phyloP scores from a whole-genome alignment of 2,113 vertebrate species.

The Edolisoma coerulescens region DNA sequence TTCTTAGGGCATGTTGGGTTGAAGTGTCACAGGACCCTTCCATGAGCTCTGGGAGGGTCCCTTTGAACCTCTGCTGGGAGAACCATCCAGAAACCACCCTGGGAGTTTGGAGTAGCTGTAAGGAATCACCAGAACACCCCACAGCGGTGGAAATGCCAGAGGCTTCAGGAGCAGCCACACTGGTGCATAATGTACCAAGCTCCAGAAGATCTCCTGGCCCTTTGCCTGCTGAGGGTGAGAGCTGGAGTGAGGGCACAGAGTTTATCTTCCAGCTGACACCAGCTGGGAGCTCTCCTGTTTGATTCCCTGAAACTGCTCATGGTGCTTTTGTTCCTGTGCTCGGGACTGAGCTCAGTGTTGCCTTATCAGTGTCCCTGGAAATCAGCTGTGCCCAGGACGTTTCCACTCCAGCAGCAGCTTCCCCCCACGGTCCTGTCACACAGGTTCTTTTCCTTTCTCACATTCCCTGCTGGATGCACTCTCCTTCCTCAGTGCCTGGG shows the following conservation, averaged over 20 bases:
- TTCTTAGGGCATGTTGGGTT: rapidly evolving
- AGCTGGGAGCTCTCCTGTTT: not conserved
- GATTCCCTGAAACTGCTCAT: not conserved
- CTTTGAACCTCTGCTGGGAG: not conserved
- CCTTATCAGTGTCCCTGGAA: not conserved
- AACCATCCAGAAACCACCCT: not conserved
- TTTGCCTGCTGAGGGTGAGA: not conserved
- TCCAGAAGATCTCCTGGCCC: not conserved
- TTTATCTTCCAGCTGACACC: not conserved
- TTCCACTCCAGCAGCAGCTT: not conserved
- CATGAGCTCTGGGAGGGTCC: not conserved
- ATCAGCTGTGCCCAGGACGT: not conserved
- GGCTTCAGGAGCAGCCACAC: not conserved
- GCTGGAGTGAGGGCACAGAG: not conserved
- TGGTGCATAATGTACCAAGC: not conserved
- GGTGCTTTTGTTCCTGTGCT: not conserved
- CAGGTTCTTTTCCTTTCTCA: not conserved
- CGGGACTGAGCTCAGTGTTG: not conserved
- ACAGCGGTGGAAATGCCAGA: not conserved
- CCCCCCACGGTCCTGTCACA: not conserved
- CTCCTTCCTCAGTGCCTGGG: not conserved
- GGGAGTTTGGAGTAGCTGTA: not conserved
- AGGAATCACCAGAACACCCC: not conserved
- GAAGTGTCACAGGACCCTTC: not conserved
- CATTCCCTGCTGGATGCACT: not conserved